phyloP scores from a whole-genome alignment of 2,113 vertebrate species.

The Trichechus manatus region DNA sequence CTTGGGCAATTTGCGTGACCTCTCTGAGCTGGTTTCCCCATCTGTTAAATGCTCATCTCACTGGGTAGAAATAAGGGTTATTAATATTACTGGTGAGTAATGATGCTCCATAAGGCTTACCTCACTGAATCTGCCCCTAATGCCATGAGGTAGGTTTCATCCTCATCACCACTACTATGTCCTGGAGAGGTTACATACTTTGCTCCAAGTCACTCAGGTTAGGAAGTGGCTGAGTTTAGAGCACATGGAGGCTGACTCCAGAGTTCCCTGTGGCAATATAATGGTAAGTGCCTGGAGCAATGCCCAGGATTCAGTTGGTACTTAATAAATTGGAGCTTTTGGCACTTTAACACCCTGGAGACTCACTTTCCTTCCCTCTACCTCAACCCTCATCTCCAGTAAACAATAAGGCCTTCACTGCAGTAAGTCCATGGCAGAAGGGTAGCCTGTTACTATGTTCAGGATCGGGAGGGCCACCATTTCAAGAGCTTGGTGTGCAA shows the following conservation, averaged over 20 bases:
- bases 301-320: neutral
- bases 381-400: neutral
- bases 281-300: neutral
- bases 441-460: neutral
- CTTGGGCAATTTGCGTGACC: neutral
- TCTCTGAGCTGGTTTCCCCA: neutral
- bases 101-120: neutral
- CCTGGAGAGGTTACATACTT: neutral
- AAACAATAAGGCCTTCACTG: neutral
- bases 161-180: neutral
- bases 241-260: neutral
- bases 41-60: conserved; percentile 3
- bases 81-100: neutral
- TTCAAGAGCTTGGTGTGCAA: neutral
- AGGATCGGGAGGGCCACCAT: neutral
- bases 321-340: neutral
- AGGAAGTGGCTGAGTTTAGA: neutral
- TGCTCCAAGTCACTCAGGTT: neutral
- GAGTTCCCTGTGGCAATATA: neutral
- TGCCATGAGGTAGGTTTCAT: neutral
- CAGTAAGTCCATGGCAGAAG: neutral
- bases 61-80: neutral
- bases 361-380: neutral
- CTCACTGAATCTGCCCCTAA: neutral
- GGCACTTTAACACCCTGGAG: neutral